These are phyloP conservation scores for Sminthopsis crassicaudata DNA, from an alignment of 2,113 vertebrate genomes.

Conservation along the genomic window DNA sequence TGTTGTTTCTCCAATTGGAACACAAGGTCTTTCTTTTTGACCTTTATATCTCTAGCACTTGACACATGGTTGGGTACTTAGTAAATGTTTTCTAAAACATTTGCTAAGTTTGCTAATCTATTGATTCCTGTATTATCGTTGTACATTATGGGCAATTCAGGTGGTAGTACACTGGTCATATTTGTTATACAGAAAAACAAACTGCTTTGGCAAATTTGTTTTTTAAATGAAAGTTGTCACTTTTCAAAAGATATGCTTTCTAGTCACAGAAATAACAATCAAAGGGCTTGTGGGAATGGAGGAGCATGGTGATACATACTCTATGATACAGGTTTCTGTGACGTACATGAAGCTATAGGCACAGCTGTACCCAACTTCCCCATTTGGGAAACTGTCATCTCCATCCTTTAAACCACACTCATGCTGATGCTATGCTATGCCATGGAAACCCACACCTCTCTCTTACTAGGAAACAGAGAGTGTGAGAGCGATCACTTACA, in stretches of 20 bases:
- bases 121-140: background rate
- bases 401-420: background rate
- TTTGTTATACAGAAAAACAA: background rate
- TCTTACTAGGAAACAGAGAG: background rate
- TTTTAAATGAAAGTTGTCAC: background rate
- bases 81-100: no score
- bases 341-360: background rate
- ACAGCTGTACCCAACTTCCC: background rate
- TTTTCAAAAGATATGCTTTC: background rate
- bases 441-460: constrained; percentile 1
- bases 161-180: background rate
- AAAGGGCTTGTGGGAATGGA: background rate
- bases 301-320: background rate
- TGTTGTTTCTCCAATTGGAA: background rate
- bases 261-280: background rate
- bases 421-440: background rate
- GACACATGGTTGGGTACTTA: background rate
- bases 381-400: background rate
- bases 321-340: background rate
- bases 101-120: no score
- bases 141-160: background rate
- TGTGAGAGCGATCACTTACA: background rate
- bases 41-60: background rate
- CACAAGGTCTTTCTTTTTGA: background rate
- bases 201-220: background rate